A percentile compares a stretch with the other conserved stretches of the same genome.
These are phyloP conservation scores for Eurosta solidaginis DNA, from an alignment of 1,140 invertebrate genomes.

Conservation along the genomic window DNA sequence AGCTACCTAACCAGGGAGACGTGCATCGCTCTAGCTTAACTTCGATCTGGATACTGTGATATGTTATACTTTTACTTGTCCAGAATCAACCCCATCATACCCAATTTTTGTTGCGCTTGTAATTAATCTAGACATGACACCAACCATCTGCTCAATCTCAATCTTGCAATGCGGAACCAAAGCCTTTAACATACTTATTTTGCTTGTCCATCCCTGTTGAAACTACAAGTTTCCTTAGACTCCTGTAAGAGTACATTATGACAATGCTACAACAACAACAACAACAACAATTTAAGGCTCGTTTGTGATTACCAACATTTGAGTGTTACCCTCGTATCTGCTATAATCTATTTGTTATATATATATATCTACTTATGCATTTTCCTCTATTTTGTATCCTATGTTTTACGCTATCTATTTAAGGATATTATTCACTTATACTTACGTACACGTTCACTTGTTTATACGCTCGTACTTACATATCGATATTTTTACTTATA, in stretches of 20 bases:
- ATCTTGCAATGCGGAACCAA: no score
- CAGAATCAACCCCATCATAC: no score
- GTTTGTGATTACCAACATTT: background rate
- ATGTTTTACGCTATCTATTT: slow-evolving; percentile 1
- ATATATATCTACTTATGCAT: background rate
- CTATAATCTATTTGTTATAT: background rate
- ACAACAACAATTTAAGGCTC: background rate
- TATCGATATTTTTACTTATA: no score
- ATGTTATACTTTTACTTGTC: no score
- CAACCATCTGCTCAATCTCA: no score
- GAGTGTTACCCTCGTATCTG: background rate
- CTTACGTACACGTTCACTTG: background rate
- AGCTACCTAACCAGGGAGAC: no score
- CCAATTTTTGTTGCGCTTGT: background rate
- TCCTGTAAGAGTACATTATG: background rate
- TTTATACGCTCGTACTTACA: background rate
- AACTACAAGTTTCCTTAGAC: no score
- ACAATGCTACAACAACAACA: background rate
- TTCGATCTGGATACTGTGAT: no score
- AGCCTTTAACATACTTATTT: no score
- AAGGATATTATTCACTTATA: background rate
- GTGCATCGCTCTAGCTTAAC: no score
- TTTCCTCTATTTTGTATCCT: background rate
- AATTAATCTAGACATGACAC: no score
- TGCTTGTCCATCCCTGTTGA: no score